Base-by-base conservation (phyloP, 2,113 vertebrate genomes). In the Lonchura striata region DNA sequence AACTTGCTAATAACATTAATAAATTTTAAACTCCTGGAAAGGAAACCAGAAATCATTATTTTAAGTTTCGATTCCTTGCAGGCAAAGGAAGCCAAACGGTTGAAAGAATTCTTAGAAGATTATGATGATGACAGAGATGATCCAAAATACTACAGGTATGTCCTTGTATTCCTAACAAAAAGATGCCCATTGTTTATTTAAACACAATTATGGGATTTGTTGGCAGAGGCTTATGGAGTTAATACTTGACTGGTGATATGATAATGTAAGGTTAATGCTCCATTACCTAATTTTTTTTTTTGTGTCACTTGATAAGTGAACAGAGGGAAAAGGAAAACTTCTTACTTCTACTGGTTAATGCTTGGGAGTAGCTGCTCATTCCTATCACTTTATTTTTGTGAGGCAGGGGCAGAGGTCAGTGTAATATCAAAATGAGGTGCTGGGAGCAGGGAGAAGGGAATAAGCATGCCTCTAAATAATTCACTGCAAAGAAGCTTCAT, bases 101-200 rank as follows among this genome's bases (percentile, higher is more conserved):
- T 99, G 63, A 99, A 99, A 97, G 99, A 99, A 97, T 99, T 99
- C 94, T 98, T 99, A 92, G 99, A 99, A 98, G 99, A 99, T 94
- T 99, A 99, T 82, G 99, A 99, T 93, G 99, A 99, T 92, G 99
- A 99, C 83, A 96, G 99, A 98, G 99, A 99, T 95, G 99, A 99
- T 97, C 99, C 99, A 42, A 99, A 99, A 95, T 99, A 99, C 90
- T 99, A 99, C 96, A 99, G 98, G 99, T 99, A 94, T 96, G 70
- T 72, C 50, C 57, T 88, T 68, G 5, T 54, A 20, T 50, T 52
- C 25, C 56, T 86, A 46, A 46, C 9, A 56, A 18, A 27, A 72
- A 70, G 76, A 54, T 65, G 17, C 50, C 63, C 9, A 1, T 28
- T 77, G 30, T 57, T 82, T 2, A 2, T 88, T 72, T 72, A 52